Base-by-base conservation (phyloP, 1,140 invertebrate genomes). In the Drosophila parabipectinata region DNA sequence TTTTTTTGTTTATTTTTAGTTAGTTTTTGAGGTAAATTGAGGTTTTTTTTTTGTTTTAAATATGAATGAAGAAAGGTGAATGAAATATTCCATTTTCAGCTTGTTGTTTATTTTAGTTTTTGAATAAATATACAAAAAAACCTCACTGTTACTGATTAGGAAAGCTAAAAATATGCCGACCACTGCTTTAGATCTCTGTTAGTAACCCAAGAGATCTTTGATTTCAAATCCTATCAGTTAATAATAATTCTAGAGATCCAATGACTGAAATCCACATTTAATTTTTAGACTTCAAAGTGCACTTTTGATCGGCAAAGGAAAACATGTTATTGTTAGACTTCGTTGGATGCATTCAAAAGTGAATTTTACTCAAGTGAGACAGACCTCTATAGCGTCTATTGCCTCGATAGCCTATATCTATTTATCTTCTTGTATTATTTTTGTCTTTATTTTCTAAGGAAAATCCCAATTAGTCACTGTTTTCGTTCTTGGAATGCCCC, bases 391-490 rank as follows among this genome's bases (percentile, higher is more conserved):
- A 21, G 2, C 21, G 3, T 0, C 18, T 18, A 18, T 18, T 1
- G 18, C 18, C 18, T 18, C 18, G 1, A 18, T 1, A 18, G 18
- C 18, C 18, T 18, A 18, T 18, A 21, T 21, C 5, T 28, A 6
- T 28, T 1, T 28, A 28, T 0, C 5, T 7, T 28, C 10, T 52
- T 24, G 18, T 10, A 1, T 6, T 10, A 26, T 41, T 59, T 60
- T 4, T 52, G 32, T 28, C 24, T 45, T 18, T 18, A 18, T 32
- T 34, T 52, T 44, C 21, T 8, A 12, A 66, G 83, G 83, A 88
- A 88, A 88, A 83, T 64, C 83, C 83, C 83, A 88, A 88, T 88
- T 88, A 88, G 83, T 88, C 83, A 88, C 75, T 66, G 55, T 8
- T 7, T 18, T 44, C 30, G 15, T 64, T 64, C 56, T 63, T 21